Evolutionary conservation across 2,888 invertebrate genomes (phyloP).

Genomic region (Sminthurides aquaticus): DNA sequence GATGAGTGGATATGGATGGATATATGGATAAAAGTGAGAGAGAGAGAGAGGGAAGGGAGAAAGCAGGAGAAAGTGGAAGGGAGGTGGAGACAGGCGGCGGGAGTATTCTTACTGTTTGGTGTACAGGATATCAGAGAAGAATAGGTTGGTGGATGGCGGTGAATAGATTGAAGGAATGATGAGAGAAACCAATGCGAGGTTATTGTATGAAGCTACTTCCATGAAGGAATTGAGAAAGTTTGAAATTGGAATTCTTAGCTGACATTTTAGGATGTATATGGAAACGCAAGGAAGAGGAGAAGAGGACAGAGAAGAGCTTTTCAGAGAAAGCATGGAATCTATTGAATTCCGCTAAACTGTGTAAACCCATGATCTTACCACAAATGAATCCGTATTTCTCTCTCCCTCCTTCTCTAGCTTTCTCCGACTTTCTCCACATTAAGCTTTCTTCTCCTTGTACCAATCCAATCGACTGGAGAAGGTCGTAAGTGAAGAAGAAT

Average conservation of each 20-base stretch:
- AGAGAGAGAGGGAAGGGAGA: not conserved
- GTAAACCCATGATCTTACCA: no score
- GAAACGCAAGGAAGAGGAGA: not conserved
- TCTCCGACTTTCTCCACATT: no score
- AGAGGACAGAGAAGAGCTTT: slow-evolving; percentile 3
- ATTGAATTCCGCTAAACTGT: not conserved
- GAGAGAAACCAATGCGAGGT: not conserved
- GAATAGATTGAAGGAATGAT: not conserved
- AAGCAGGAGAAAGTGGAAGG: not conserved
- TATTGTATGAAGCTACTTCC: not conserved
- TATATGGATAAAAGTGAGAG: no score
- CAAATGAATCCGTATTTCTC: no score
- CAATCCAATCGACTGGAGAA: no score
- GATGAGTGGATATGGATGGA: no score
- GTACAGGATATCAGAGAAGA: no score
- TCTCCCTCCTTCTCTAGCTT: no score
- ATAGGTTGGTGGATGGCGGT: no score
- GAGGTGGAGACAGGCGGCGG: not conserved
- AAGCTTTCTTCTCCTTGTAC: no score
- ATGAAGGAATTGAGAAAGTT: not conserved
- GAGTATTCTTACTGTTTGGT: not conserved
- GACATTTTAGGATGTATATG: not conserved
- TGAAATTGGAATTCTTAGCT: not conserved
- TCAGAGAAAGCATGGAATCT: not conserved
- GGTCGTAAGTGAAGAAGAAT: no score